Evolutionary conservation across 2,797 vertebrate species (phyloP), one percentile per base, ranked within the genome.

Genomic region (Pangasius macronema): DNA sequence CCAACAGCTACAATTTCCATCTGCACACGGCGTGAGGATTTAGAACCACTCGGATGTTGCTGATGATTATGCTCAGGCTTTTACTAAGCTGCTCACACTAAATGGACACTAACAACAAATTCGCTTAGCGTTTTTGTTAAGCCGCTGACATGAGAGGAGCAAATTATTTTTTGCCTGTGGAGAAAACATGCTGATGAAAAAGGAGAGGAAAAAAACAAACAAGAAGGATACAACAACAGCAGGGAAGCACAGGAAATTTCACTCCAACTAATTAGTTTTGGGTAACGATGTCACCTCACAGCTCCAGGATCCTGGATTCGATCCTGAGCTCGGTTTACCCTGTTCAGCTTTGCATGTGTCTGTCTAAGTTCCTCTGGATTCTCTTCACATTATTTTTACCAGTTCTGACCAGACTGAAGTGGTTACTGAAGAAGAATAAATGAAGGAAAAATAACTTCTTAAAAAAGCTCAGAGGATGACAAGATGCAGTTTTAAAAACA

Each of bases 111-210:
- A 46, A 39, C 27, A 18, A 30, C 24, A 82, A 63, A 82, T 82
- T 82, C 2, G 27, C 36, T 18, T 80, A 80, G 53, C 30, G 6
- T 24, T 80, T 18, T 27, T 46, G 39, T 82, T 82, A 42, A 63
- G 55, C 79, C 3, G 6, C 57, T 81, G 57, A 81, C 79, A 24
- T 42, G 36, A 27, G 53, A 57, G 20, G 20, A 33, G 55, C 33
- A 27, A 59, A 81, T 39, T 24, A 27, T 81, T 39, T 42, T 59
- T 36, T 57, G 13, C 79, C 36, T 42, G 55, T 61, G 22, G 55
- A 81, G 55, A 81, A 61, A 81, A 81, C 24, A 82, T 14, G 20
- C 33, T 9, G 24, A 46, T 61, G 5, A 79, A 57, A 79, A 76
- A 76, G 8, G 1, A 36, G 9, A 14, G 39, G 2, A 3, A 51